These are phyloP conservation scores for Coleophora flavipennella DNA, from an alignment of 2,888 invertebrate species.

Conservation along the genomic window DNA sequence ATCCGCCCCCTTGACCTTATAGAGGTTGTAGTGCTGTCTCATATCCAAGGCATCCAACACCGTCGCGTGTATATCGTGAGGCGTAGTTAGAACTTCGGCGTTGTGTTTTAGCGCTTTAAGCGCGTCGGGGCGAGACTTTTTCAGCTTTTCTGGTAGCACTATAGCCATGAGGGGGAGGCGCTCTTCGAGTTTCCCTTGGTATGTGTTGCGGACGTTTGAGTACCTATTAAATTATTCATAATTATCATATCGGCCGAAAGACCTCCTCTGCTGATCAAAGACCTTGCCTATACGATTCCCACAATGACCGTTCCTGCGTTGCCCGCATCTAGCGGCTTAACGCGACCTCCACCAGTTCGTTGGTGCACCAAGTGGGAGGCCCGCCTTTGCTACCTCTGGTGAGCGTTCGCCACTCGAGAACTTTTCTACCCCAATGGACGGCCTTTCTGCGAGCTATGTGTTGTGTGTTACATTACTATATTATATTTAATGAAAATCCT, in stretches of 20 bases:
- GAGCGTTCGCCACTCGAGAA: too few relatives aligned
- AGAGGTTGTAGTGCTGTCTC: slow-evolving; percentile 12
- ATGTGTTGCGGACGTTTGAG: slow-evolving; percentile 81
- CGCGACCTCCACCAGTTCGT: slow-evolving; percentile 37
- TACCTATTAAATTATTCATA: too few relatives aligned
- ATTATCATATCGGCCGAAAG: too few relatives aligned
- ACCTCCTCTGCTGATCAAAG: too few relatives aligned
- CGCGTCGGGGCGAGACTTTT: slow-evolving; percentile 71
- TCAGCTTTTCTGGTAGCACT: slow-evolving; percentile 79
- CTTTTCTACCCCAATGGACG: too few relatives aligned
- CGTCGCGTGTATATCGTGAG: slow-evolving; percentile 85
- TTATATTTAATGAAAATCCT: too few relatives aligned
- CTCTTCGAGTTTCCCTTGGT: slow-evolving; percentile 91
- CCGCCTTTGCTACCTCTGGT: slow-evolving; percentile 90
- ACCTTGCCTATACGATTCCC: too few relatives aligned
- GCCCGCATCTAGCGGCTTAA: too few relatives aligned
- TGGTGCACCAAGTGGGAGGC: slow-evolving; percentile 90
- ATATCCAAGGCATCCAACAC: slow-evolving; percentile 75
- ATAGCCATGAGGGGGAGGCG: slow-evolving; percentile 63
- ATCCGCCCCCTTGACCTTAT: slow-evolving; percentile 12
- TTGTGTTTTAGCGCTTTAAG: slow-evolving; percentile 77
- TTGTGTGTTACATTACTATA: too few relatives aligned
- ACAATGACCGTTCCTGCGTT: too few relatives aligned
- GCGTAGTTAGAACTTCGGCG: slow-evolving; percentile 78
- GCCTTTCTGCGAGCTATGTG: too few relatives aligned